Conservation (phyloP, 1,140 invertebrate species). For the Rhagoletis pomonella region DNA sequence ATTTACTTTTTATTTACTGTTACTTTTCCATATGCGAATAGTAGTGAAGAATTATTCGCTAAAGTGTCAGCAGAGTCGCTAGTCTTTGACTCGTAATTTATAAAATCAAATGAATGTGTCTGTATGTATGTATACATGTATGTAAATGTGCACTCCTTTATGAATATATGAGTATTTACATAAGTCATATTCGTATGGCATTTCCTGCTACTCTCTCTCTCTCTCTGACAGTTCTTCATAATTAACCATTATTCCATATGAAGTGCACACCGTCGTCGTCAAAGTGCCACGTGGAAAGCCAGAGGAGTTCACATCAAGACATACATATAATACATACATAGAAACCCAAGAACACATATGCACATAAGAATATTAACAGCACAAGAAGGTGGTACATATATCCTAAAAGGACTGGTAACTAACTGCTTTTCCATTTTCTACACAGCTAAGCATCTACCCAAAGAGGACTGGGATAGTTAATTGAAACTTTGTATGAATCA, state of each 20-base stretch:
- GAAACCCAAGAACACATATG: not conserved
- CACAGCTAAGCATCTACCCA: no score
- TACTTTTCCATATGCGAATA: no score
- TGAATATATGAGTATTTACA: not conserved
- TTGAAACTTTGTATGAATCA: no score
- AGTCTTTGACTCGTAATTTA: not conserved
- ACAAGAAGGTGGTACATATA: no score
- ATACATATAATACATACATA: not conserved
- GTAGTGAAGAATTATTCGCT: not conserved
- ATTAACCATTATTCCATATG: conserved; percentile 39
- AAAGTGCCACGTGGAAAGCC: conserved; percentile 18
- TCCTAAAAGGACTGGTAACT: no score
- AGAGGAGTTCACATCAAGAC: not conserved
- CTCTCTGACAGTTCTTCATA: not conserved
- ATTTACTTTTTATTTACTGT: no score
- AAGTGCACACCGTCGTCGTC: conserved; percentile 31
- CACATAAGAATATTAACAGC: not conserved
- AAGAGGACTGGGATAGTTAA: no score
- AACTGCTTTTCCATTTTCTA: no score
- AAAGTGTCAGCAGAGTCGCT: not conserved
- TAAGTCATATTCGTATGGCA: not conserved
- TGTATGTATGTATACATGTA: not conserved
- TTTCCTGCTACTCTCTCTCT: not conserved
- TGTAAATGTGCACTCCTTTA: not conserved
- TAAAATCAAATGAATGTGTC: not conserved